These are phyloP conservation scores for Pangasianodon gigas DNA, from an alignment of 2,113 vertebrate species.

Conservation along the genomic window DNA sequence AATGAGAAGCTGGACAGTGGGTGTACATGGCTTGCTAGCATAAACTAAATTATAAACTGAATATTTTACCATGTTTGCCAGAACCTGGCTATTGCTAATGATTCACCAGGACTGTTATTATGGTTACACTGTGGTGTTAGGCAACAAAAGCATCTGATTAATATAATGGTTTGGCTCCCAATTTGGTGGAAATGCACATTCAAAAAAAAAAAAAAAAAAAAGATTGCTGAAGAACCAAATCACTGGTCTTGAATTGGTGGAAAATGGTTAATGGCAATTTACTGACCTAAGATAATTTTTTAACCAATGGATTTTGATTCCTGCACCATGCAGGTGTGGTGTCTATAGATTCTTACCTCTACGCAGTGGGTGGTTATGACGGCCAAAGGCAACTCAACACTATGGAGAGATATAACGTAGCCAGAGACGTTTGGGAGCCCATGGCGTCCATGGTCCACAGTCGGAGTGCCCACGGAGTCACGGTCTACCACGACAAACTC, in stretches of 20 bases:
- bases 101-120: background rate
- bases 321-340: slow-evolving; percentile 67
- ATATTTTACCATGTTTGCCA: background rate
- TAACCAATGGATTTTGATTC: background rate
- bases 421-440: slow-evolving; percentile 72
- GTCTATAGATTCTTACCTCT: slow-evolving; percentile 71
- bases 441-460: slow-evolving; percentile 72
- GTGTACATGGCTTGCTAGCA: background rate
- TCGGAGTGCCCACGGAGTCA: slow-evolving; percentile 76
- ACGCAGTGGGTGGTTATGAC: slow-evolving; percentile 77
- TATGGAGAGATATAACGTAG: slow-evolving; percentile 74
- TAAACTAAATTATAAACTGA: no score
- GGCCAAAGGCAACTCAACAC: slow-evolving; percentile 71
- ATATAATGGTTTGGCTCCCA: background rate
- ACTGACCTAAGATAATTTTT: background rate
- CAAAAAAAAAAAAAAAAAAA: background rate
- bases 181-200: background rate
- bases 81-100: background rate
- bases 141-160: background rate
- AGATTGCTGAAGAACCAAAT: background rate
- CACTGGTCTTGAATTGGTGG: background rate
- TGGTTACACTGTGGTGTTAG: background rate
- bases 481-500: slow-evolving; percentile 71
- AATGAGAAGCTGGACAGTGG: background rate
- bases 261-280: background rate